Percentiles rank a stretch among this genome's conserved stretches.
These are phyloP conservation scores for Ceratoteleas bidentatus DNA, from an alignment of 1,140 invertebrate species.

Conservation along the genomic window DNA sequence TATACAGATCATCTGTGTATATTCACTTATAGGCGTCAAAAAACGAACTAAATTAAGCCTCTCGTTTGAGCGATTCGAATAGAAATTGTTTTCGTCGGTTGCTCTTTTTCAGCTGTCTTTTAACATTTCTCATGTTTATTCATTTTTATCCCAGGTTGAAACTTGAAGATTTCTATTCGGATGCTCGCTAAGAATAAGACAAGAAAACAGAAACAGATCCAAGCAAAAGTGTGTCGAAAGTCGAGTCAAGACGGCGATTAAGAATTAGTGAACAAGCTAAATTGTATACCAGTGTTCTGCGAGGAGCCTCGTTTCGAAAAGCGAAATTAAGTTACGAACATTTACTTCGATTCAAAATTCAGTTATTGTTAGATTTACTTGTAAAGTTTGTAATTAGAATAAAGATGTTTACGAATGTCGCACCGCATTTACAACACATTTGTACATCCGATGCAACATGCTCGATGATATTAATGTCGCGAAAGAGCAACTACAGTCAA, in stretches of 20 bases:
- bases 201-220: not conserved
- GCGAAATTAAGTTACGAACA: not conserved
- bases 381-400: constrained; percentile 60
- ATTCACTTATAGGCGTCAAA: constrained; percentile 17
- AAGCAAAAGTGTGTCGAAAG: too few species aligned
- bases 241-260: constrained; percentile 13
- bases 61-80: constrained; percentile 57
- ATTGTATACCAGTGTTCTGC: constrained; percentile 54
- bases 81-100: constrained; percentile 19
- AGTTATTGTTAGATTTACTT: constrained; percentile 47
- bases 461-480: constrained; percentile 26
- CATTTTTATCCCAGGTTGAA: constrained; percentile 36
- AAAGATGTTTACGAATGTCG: constrained; percentile 43
- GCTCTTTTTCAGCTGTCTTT: not conserved
- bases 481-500: constrained; percentile 35
- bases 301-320: constrained; percentile 15
- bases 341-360: constrained; percentile 32
- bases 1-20: constrained; percentile 50
- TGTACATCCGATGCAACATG: constrained; percentile 43
- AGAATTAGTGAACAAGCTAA: constrained; percentile 37
- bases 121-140: not conserved
- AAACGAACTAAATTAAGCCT: constrained; percentile 3
- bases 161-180: constrained; percentile 52
- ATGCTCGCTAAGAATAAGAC: constrained; percentile 30
- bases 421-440: constrained; percentile 46